Evolutionary conservation across 2,113 vertebrate species (phyloP).

Genomic region (Ranitomeya imitator): DNA sequence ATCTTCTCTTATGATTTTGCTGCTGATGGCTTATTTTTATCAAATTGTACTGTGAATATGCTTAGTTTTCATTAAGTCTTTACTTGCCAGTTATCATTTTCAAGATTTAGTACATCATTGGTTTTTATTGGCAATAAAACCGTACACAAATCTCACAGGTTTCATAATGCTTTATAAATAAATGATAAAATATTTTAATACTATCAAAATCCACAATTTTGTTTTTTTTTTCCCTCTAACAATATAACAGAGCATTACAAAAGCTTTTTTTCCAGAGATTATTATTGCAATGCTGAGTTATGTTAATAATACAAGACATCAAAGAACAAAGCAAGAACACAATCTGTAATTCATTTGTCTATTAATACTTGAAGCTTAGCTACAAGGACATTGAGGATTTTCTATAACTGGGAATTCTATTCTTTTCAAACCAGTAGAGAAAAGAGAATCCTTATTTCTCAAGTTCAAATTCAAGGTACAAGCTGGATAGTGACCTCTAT

Average conservation of each 20-base stretch:
- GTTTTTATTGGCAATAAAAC: constrained; percentile 24
- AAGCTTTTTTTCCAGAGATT: not conserved
- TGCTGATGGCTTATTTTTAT: constrained; percentile 28
- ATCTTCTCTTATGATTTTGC: not conserved
- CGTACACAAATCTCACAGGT: constrained; percentile 14
- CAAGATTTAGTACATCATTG: constrained; percentile 27
- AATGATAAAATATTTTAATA: constrained; percentile 23
- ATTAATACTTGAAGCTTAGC: not conserved
- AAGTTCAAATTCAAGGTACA: not conserved
- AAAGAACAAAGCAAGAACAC: not conserved
- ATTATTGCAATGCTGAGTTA: not conserved
- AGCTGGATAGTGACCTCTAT: not conserved
- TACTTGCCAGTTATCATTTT: constrained; percentile 35
- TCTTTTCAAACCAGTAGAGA: not conserved
- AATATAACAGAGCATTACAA: not conserved
- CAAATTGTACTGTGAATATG: constrained; percentile 34
- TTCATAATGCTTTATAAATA: constrained; percentile 42
- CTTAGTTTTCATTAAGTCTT: constrained; percentile 34
- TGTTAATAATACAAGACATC: constrained; percentile 23
- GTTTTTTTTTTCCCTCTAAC: not conserved
- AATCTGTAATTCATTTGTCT: not conserved
- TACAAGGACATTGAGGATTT: not conserved
- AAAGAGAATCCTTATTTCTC: not conserved
- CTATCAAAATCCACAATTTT: not conserved
- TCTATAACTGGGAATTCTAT: not conserved